These are phyloP conservation scores for Coranthus polyacanthus DNA, from an alignment of 2,797 vertebrate species.

Conservation along the genomic window DNA sequence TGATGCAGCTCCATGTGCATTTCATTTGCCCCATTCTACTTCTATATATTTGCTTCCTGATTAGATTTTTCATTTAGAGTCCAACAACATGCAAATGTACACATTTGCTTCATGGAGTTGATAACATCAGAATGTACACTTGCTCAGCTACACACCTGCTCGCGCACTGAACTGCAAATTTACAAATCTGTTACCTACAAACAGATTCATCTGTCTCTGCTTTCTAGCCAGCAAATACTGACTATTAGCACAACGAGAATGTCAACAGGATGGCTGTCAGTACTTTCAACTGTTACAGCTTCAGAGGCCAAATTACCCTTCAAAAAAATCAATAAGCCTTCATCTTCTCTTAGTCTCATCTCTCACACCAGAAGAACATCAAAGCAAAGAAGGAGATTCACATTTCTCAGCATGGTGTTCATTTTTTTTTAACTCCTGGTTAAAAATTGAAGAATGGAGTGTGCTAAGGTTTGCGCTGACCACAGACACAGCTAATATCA, in stretches of 20 bases:
- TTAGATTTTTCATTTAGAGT: not conserved
- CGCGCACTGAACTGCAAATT: not conserved
- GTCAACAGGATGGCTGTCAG: not conserved
- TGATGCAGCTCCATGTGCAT: not conserved
- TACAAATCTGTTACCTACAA: conserved; percentile 42
- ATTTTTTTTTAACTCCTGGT: conserved; percentile 17
- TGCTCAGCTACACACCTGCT: conserved; percentile 32
- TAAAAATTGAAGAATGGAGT: conserved; percentile 18
- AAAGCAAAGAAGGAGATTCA: conserved; percentile 9
- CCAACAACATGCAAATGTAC: conserved; percentile 6
- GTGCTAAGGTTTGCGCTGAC: not conserved
- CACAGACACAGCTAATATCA: not conserved
- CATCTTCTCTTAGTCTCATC: not conserved
- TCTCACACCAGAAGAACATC: conserved; percentile 8
- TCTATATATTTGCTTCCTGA: not conserved
- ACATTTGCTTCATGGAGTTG: conserved; percentile 9
- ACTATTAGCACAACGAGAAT: conserved; percentile 6
- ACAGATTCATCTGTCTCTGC: conserved; percentile 38
- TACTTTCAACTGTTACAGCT: not conserved
- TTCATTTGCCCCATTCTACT: not conserved
- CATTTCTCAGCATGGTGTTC: conserved; percentile 1
- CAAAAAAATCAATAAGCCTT: conserved; percentile 7
- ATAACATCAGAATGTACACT: conserved; percentile 21
- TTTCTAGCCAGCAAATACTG: not conserved
- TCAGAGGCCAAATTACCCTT: not conserved